Conservation (phyloP, 2,113 vertebrate species). For the Myocastor coypus region DNA sequence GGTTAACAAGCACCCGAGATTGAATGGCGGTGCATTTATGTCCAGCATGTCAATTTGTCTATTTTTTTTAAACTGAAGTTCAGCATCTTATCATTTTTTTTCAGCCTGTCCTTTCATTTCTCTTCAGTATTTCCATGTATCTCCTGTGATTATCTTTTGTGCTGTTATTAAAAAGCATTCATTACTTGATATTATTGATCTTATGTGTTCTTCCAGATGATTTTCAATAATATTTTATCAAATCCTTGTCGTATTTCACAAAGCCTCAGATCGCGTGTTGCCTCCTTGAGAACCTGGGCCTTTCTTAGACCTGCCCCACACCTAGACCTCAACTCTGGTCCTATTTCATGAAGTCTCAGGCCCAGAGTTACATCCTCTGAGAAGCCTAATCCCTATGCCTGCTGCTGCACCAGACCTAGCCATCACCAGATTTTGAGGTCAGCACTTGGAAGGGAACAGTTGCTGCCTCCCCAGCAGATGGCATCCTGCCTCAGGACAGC, state of each 20-base stretch:
- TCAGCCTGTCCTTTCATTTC: background rate
- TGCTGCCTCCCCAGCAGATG: background rate
- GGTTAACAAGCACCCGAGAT: too few species aligned
- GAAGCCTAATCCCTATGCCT: background rate
- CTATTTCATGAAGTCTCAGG: background rate
- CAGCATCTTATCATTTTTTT: background rate
- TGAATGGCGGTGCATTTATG: background rate
- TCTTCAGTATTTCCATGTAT: background rate
- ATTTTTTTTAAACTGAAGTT: slow-evolving; percentile 9
- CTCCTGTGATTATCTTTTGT: background rate
- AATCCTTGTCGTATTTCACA: background rate
- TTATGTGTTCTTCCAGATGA: slow-evolving; percentile 35
- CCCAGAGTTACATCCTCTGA: background rate
- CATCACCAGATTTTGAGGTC: background rate
- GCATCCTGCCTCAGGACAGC: background rate
- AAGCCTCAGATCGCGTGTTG: background rate
- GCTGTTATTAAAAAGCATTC: slow-evolving; percentile 49
- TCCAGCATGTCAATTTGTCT: background rate
- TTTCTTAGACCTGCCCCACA: background rate
- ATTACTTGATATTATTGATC: slow-evolving; percentile 6
- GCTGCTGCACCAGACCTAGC: background rate
- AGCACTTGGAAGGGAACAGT: background rate
- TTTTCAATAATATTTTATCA: slow-evolving; percentile 53
- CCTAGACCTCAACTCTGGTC: background rate
- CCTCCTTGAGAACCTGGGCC: background rate